Conservation (phyloP, 30 jellyfish, hydroid and myxozoan species). For the Mastigias papua region DNA sequence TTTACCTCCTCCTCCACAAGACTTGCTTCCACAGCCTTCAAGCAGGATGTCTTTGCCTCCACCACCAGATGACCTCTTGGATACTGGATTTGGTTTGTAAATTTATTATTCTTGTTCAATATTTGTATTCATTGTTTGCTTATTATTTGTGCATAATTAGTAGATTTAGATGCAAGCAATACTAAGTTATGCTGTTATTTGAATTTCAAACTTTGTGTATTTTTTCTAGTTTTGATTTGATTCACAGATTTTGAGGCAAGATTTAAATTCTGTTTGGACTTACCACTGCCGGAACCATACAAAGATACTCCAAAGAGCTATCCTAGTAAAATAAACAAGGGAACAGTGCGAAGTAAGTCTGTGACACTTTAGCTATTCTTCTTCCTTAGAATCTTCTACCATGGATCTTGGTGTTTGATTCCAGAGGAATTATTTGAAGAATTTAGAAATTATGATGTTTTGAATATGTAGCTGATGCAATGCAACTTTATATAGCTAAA, state of each 20-base stretch:
- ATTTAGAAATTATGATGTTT: too few relatives aligned
- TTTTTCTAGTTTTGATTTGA: slow-evolving; percentile 12
- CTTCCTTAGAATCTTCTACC: too few relatives aligned
- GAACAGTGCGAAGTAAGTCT: slow-evolving; percentile 74
- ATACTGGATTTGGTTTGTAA: not conserved
- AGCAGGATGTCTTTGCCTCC: slow-evolving; percentile 81
- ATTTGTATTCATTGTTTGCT: too few relatives aligned
- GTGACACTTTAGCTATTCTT: not conserved
- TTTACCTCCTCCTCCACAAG: slow-evolving; percentile 58
- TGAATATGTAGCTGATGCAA: too few relatives aligned
- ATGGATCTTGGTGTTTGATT: too few relatives aligned
- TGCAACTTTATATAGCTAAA: too few relatives aligned
- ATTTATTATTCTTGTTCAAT: not conserved
- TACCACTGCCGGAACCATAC: slow-evolving; percentile 92
- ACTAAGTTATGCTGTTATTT: not conserved
- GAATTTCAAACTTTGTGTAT: too few relatives aligned
- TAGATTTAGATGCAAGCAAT: too few relatives aligned
- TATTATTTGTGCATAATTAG: too few relatives aligned
- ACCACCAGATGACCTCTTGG: slow-evolving; percentile 71
- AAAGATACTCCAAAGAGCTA: slow-evolving; percentile 82
- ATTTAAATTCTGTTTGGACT: slow-evolving; percentile 68
- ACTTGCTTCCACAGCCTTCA: slow-evolving; percentile 65
- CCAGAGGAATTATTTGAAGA: too few relatives aligned
- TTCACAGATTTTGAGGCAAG: slow-evolving; percentile 79
- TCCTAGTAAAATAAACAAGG: slow-evolving; percentile 82